These are phyloP conservation scores for Diorhabda carinulata DNA, from an alignment of 1,140 invertebrate genomes.

Conservation along the genomic window DNA sequence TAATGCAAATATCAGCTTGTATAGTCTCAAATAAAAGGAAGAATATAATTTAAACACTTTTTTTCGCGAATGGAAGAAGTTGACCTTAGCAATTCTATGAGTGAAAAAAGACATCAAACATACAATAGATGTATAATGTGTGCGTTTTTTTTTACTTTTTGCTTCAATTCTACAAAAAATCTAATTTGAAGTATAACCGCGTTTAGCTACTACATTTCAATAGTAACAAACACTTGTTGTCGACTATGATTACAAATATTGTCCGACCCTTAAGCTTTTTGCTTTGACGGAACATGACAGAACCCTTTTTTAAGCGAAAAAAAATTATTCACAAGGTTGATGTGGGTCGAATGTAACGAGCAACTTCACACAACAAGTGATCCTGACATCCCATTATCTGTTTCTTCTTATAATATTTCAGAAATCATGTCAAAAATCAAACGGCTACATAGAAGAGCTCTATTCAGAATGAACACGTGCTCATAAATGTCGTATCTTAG, in stretches of 20 bases:
- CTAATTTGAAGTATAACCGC: neutral
- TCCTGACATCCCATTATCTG: neutral
- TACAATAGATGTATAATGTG: no score
- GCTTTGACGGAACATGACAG: neutral
- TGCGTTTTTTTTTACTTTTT: no score
- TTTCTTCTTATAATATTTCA: neutral
- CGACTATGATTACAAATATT: neutral
- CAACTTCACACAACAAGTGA: conserved; percentile 2
- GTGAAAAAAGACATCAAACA: no score
- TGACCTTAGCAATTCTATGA: no score
- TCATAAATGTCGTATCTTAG: no score
- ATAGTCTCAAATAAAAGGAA: no score
- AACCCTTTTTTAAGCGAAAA: conserved; percentile 2
- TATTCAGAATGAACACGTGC: no score
- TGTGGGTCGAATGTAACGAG: conserved; percentile 1
- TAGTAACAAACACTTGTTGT: neutral
- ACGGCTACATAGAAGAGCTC: no score
- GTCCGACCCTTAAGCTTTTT: neutral
- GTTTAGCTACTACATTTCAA: neutral
- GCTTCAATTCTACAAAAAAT: no score
- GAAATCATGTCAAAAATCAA: neutral
- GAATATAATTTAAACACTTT: no score
- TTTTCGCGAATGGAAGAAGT: no score
- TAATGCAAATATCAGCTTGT: no score
- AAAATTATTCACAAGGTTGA: neutral